phyloP scores from a whole-genome alignment of 1,140 invertebrate species.

The Lepidotrigona ventralis region DNA sequence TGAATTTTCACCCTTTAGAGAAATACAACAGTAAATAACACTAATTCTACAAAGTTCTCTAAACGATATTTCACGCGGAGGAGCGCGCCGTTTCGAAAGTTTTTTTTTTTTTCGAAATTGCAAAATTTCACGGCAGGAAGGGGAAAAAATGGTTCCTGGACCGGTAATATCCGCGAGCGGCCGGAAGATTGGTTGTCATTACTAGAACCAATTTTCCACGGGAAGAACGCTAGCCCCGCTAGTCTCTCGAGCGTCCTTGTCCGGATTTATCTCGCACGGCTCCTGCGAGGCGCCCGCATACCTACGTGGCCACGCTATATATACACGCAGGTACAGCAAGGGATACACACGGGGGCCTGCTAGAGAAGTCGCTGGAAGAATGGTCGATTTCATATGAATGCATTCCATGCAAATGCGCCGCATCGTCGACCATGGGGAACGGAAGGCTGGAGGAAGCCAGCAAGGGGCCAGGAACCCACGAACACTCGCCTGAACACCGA shows the following conservation, averaged over 20 bases:
- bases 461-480: neutral
- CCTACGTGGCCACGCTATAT: neutral
- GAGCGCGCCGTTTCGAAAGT: no score
- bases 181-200: slow-evolving; percentile 51
- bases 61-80: no score
- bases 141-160: neutral
- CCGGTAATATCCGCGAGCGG: slow-evolving; percentile 21
- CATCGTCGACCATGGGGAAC: slow-evolving; percentile 19
- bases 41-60: no score
- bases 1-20: no score
- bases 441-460: no score
- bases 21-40: no score
- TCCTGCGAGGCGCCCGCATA: neutral
- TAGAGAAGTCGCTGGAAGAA: slow-evolving; percentile 62
- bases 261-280: slow-evolving; percentile 49
- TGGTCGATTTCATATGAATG: slow-evolving; percentile 69
- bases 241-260: slow-evolving; percentile 55
- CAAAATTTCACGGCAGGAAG: neutral
- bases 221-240: slow-evolving; percentile 44
- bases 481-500: slow-evolving; percentile 14
- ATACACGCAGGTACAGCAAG: neutral
- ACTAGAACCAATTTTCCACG: slow-evolving; percentile 63
- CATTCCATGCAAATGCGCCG: slow-evolving; percentile 65
- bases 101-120: neutral
- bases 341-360: neutral